phyloP scores from a whole-genome alignment of 2,113 vertebrate genomes.

The Hemicordylus capensis region DNA sequence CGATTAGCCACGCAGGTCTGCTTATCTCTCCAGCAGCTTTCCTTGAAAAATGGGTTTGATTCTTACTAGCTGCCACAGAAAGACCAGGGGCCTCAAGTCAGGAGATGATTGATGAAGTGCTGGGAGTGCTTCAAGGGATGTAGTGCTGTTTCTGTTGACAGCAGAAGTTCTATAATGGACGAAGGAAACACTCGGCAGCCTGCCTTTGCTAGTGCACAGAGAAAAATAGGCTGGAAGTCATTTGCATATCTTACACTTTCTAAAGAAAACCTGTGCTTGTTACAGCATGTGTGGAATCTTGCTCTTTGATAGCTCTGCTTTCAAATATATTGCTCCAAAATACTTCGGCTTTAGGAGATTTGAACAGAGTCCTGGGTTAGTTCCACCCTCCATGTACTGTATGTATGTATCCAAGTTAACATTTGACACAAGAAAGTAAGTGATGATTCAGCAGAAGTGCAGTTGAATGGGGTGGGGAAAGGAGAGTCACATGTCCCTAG shows the following conservation, averaged over 20 bases:
- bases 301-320: background rate
- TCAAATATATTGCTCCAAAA: background rate
- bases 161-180: background rate
- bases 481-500: no score
- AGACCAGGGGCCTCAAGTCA: background rate
- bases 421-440: background rate
- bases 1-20: slow-evolving; percentile 1
- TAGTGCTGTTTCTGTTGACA: background rate
- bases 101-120: slow-evolving; percentile 16
- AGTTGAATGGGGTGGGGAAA: no score
- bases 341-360: background rate
- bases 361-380: background rate
- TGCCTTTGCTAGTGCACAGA: background rate
- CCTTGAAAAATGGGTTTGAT: slow-evolving; percentile 4
- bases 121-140: background rate
- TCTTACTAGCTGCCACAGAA: background rate
- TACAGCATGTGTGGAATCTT: background rate
- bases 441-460: no score
- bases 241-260: background rate
- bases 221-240: background rate
- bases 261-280: background rate
- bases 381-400: background rate
- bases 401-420: background rate
- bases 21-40: slow-evolving; percentile 24
- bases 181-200: background rate